phyloP scores from a whole-genome alignment of 2,888 invertebrate species.

The Poecilobothrus nobilitatus region DNA sequence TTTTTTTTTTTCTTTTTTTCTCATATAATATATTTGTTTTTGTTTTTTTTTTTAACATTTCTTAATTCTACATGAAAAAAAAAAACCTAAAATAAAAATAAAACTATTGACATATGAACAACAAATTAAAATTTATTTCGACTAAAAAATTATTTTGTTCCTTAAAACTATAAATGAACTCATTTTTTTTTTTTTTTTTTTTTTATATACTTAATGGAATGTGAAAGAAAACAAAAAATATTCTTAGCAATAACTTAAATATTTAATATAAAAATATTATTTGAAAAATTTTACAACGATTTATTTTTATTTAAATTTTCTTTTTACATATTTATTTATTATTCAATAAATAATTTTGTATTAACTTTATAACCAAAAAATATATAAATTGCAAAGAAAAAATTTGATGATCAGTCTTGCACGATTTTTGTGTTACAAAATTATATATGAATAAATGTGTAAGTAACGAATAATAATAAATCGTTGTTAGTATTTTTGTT shows the following conservation, averaged over 20 bases:
- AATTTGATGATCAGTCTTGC: background rate
- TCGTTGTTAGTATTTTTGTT: background rate
- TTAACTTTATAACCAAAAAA: conserved; percentile 13
- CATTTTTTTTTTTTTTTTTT: conserved; percentile 2
- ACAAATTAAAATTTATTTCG: conserved; percentile 10
- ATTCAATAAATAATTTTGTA: conserved; percentile 9
- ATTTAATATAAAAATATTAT: background rate
- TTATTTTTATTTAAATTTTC: background rate
- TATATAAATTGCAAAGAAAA: background rate
- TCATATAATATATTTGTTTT: background rate
- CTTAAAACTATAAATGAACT: conserved; percentile 10
- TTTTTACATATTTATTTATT: background rate
- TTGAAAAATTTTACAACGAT: background rate
- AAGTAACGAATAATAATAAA: background rate
- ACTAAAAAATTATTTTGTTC: conserved; percentile 10
- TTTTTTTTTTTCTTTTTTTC: background rate
- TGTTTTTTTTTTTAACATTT: background rate
- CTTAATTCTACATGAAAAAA: background rate
- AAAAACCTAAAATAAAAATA: no score
- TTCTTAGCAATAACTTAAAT: conserved; percentile 9
- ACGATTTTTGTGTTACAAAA: background rate
- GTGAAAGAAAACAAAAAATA: conserved; percentile 14
- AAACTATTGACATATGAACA: background rate
- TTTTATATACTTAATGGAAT: conserved; percentile 11
- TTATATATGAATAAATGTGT: background rate